Evolutionary conservation across 53 echinoderm and acorn worm species (phyloP).

Genomic region (Holothuria scabra): DNA sequence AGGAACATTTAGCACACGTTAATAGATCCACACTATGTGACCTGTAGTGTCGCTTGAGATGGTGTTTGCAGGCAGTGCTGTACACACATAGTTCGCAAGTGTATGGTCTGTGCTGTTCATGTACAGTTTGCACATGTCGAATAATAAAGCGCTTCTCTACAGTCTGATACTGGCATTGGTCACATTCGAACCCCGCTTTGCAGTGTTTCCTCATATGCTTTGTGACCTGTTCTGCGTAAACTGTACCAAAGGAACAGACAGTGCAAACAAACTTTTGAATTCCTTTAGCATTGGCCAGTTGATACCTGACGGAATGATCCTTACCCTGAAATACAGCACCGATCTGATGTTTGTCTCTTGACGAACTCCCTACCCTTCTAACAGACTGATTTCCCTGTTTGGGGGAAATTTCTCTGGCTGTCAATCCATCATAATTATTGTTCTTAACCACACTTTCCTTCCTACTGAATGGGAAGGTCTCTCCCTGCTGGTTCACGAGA

Average conservation of each 20-base stretch:
- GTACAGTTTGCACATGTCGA: slow-evolving; percentile 87
- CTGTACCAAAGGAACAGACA: slow-evolving; percentile 74
- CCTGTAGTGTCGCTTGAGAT: slow-evolving; percentile 79
- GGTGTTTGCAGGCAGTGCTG: slow-evolving; percentile 84
- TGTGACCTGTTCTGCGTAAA: slow-evolving; percentile 59
- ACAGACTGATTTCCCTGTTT: too few species aligned
- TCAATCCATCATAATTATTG: too few species aligned
- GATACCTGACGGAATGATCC: not conserved
- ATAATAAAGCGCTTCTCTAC: slow-evolving; percentile 81
- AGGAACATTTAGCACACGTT: slow-evolving; percentile 69
- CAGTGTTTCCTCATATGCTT: slow-evolving; percentile 74
- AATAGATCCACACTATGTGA: slow-evolving; percentile 76
- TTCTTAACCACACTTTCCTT: too few species aligned
- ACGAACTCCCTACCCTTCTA: slow-evolving; percentile 16
- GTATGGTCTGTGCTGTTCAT: slow-evolving; percentile 82
- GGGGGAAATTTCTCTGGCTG: too few species aligned
- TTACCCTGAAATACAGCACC: not conserved
- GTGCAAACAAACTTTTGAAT: slow-evolving; percentile 30
- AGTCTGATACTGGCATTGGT: slow-evolving; percentile 80
- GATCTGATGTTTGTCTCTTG: not conserved
- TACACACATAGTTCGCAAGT: slow-evolving; percentile 83
- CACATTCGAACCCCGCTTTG: slow-evolving; percentile 73
- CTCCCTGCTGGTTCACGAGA: too few species aligned
- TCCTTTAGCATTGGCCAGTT: too few species aligned
- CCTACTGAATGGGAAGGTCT: too few species aligned